Evolutionary conservation across 2,113 vertebrate species (phyloP).

Genomic region (Xiphophorus hellerii): DNA sequence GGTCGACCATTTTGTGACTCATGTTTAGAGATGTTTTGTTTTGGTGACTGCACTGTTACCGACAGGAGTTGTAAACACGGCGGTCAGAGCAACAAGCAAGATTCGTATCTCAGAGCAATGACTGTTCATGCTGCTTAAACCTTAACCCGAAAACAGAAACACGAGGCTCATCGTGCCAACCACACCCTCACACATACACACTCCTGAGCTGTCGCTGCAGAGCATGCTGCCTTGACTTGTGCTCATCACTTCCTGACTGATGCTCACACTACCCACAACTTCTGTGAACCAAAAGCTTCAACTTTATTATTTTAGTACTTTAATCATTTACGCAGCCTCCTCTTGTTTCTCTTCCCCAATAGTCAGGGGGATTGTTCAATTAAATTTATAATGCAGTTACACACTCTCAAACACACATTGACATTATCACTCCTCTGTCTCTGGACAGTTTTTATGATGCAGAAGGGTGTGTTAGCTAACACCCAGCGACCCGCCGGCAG

Average conservation of each 20-base stretch:
- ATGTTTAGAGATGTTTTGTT: neutral
- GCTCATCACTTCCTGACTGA: conserved; percentile 8
- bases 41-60: neutral
- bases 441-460: conserved; percentile 27
- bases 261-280: neutral
- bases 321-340: neutral
- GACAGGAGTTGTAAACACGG: neutral
- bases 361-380: neutral
- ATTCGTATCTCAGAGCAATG: conserved; percentile 1
- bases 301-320: neutral
- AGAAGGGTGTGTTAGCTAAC: conserved; percentile 51
- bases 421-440: neutral
- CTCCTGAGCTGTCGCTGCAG: conserved; percentile 1
- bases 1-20: neutral
- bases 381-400: neutral
- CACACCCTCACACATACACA: conserved; percentile 33
- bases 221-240: neutral
- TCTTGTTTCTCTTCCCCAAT: neutral
- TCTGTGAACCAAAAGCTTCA: neutral
- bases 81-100: conserved; percentile 10
- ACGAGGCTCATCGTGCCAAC: conserved; percentile 18
- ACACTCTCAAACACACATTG: conserved; percentile 3
- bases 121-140: neutral
- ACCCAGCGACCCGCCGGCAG: conserved; percentile 32
- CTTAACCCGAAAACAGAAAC: conserved; percentile 10